Evolutionary conservation across 1,140 invertebrate species (phyloP).

Genomic region (Drosophila mauritiana): DNA sequence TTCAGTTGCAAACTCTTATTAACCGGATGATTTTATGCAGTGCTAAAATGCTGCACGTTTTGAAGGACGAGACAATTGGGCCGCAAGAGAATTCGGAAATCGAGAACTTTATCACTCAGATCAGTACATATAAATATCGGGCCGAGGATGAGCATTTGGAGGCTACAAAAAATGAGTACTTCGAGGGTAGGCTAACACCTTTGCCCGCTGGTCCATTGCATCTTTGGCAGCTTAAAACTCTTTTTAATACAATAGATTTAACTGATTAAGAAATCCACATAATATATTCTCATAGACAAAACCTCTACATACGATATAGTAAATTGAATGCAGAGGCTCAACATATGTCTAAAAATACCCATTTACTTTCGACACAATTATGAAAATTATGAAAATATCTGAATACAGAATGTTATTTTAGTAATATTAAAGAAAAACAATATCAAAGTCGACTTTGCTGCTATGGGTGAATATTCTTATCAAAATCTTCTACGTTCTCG

Average conservation of each 20-base stretch:
- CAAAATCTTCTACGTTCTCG: conserved; percentile 8
- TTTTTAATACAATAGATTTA: background rate
- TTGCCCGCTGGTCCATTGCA: conserved; percentile 44
- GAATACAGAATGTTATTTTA: background rate
- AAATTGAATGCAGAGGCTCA: too few relatives aligned
- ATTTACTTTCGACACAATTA: background rate
- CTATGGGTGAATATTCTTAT: background rate
- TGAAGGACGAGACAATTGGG: conserved; percentile 5
- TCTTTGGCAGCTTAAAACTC: conserved; percentile 35
- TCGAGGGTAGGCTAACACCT: conserved; percentile 1
- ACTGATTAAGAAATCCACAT: background rate
- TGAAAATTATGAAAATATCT: background rate
- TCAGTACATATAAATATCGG: conserved; percentile 46
- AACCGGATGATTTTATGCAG: conserved; percentile 5
- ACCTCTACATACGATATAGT: too few relatives aligned
- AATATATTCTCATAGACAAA: too few relatives aligned
- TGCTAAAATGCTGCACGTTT: conserved; percentile 14
- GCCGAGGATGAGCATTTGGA: conserved; percentile 32
- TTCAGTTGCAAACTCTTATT: background rate
- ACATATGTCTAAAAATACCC: too few relatives aligned
- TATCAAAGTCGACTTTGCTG: conserved; percentile 5
- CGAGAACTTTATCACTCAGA: conserved; percentile 41
- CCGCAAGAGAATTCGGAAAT: conserved; percentile 25
- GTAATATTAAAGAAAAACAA: background rate
- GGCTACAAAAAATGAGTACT: too few relatives aligned